These are phyloP conservation scores for Lumbricus terrestris DNA, from an alignment of 2,888 invertebrate genomes.

Conservation along the genomic window DNA sequence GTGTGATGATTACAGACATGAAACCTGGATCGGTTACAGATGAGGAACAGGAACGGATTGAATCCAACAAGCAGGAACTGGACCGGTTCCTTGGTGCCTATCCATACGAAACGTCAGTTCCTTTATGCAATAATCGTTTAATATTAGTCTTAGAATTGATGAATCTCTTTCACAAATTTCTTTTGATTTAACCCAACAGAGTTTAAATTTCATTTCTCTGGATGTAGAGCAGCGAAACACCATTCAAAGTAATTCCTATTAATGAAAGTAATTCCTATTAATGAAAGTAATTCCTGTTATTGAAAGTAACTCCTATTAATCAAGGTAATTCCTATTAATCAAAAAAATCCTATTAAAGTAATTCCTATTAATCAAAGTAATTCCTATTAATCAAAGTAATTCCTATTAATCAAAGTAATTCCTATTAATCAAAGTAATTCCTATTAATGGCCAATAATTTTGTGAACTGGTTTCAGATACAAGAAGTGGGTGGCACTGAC, in stretches of 20 bases:
- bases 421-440: too few relatives aligned
- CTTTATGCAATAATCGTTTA: background rate
- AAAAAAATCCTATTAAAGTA: too few relatives aligned
- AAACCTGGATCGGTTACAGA: slow-evolving; percentile 64
- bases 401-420: too few relatives aligned
- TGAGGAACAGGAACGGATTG: slow-evolving; percentile 67
- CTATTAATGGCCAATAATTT: too few relatives aligned
- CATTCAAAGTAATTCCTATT: too few relatives aligned
- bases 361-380: too few relatives aligned
- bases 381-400: too few relatives aligned
- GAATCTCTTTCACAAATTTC: background rate
- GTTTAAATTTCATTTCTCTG: too few relatives aligned
- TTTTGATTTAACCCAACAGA: background rate
- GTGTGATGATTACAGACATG: slow-evolving; percentile 46
- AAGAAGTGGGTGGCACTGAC: slow-evolving; percentile 81
- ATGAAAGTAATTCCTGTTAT: background rate
- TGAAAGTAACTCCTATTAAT: too few relatives aligned
- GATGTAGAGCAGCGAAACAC: background rate
- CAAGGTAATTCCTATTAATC: too few relatives aligned
- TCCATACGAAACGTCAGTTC: slow-evolving; percentile 71
- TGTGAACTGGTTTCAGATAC: slow-evolving; percentile 64
- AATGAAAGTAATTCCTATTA: too few relatives aligned
- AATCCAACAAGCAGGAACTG: slow-evolving; percentile 70
- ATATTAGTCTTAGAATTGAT: too few relatives aligned
- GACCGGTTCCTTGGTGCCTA: slow-evolving; percentile 84